Evolutionary conservation across 2,113 vertebrate genomes (phyloP).

Genomic region (Anhinga rufa): DNA sequence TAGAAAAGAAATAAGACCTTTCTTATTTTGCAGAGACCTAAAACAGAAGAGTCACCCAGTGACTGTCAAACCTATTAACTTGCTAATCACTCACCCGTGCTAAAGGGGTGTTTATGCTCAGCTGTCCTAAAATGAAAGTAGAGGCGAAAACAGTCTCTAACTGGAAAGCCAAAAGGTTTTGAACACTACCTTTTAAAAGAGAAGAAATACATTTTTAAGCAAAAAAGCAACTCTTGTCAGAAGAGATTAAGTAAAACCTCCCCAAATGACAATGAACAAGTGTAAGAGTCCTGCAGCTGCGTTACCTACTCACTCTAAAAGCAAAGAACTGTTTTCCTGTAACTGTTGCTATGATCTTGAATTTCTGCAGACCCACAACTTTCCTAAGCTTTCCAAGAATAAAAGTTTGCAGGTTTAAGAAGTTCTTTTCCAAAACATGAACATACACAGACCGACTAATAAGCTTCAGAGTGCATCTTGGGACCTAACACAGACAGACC

Average conservation of each 20-base stretch:
- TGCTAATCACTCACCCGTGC: not conserved
- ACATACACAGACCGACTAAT: fast-evolving
- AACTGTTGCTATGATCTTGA: not conserved
- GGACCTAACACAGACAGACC: not conserved
- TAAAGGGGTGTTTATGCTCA: not conserved
- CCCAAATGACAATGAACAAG: not conserved
- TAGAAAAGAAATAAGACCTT: not conserved
- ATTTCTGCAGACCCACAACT: not conserved
- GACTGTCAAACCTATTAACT: not conserved
- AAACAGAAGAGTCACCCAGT: not conserved
- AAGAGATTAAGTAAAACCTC: not conserved
- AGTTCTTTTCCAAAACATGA: not conserved
- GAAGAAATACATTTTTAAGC: not conserved
- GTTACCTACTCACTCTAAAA: not conserved
- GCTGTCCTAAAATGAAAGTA: not conserved
- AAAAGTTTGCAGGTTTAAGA: not conserved
- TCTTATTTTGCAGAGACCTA: not conserved
- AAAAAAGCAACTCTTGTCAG: not conserved
- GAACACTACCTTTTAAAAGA: not conserved
- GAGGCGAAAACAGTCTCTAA: not conserved
- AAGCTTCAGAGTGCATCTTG: not conserved
- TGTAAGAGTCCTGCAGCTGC: not conserved
- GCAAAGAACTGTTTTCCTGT: not conserved
- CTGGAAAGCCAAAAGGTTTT: not conserved
- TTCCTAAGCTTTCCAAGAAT: not conserved